Base-by-base conservation (phyloP, 2,888 invertebrate species). In the Cephus runcator region DNA sequence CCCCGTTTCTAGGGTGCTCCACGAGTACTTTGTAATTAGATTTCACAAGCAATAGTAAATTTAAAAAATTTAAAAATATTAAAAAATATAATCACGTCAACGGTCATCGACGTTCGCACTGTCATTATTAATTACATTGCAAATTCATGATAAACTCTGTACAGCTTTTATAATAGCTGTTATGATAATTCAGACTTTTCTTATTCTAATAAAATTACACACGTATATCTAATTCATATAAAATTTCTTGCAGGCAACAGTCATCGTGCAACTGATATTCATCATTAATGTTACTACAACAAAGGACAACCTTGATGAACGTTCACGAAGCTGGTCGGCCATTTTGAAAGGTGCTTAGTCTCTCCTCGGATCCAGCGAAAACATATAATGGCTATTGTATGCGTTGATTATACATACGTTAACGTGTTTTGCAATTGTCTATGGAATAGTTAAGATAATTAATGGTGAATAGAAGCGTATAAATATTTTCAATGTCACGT, bases 241-340 rank as follows among this genome's bases (percentile, higher is more conserved):
- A 69, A 69, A 69, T 69, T 69, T 71, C 11, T 56, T 56, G 15
- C 23, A 56, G 56, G 56, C 1, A 23, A 56, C 23, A 9, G 9
- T 56, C 56, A 9, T 56, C 56, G 56, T 23, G 23, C 56, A 23
- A 23, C 9, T 56, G 9, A 56, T 23, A 9, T 56, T 56, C 2
- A 56, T 56, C 23, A 6, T 23, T 6, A 23, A 15, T 23, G 56
- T 79, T 78, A 34, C 80, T 79, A 35, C 80, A 80, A 23, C 80
- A 80, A 71, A 71, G 34, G 15, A 69, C 76, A 73, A 69, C 82
- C 81, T 40, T 78, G 76, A 35, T 69, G 73, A 12, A 79, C 78
- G 23, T 88, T 89, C 76, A 90, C 89, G 76, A 87, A 90, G 77
- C 90, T 68, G 81, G 85, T 11, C 88, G 88, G 31, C 73, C 74